Conservation (phyloP, 2,888 invertebrate species). For the Blera fallax region DNA sequence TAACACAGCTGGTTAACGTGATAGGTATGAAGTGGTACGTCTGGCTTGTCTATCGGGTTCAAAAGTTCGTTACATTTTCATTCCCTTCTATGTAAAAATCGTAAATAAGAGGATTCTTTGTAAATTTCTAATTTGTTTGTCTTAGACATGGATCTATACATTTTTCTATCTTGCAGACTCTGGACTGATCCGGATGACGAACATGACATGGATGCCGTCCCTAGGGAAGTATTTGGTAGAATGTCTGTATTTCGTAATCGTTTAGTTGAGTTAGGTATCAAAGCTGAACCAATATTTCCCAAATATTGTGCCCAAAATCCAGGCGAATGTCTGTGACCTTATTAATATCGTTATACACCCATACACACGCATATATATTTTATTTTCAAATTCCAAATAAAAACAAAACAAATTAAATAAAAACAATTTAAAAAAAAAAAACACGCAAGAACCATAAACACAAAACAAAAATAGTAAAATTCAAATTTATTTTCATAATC, state of each 20-base stretch:
- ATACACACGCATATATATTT: not conserved
- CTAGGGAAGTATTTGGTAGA: constrained; percentile 80
- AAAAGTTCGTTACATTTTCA: too few species aligned
- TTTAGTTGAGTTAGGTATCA: constrained; percentile 80
- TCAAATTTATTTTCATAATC: constrained; percentile 30
- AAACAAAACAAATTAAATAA: not conserved
- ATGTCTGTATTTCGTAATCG: constrained; percentile 82
- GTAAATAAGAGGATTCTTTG: too few species aligned
- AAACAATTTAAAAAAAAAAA: not conserved
- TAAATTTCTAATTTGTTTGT: not conserved
- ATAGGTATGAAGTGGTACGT: too few species aligned
- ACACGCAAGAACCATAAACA: too few species aligned
- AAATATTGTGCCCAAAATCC: constrained; percentile 82
- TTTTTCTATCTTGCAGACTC: constrained; percentile 74
- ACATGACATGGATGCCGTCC: constrained; percentile 80
- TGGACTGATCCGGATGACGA: constrained; percentile 82
- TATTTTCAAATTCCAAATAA: not conserved
- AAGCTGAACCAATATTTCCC: constrained; percentile 81
- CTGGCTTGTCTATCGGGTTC: too few species aligned
- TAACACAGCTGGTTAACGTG: too few species aligned
- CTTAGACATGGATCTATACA: too few species aligned
- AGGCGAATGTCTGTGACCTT: constrained; percentile 82
- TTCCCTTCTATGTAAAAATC: too few species aligned
- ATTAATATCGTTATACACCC: constrained; percentile 74
- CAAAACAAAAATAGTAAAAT: constrained; percentile 35